Base-by-base conservation (phyloP, 2,113 vertebrate species). In the Corvus cornix region DNA sequence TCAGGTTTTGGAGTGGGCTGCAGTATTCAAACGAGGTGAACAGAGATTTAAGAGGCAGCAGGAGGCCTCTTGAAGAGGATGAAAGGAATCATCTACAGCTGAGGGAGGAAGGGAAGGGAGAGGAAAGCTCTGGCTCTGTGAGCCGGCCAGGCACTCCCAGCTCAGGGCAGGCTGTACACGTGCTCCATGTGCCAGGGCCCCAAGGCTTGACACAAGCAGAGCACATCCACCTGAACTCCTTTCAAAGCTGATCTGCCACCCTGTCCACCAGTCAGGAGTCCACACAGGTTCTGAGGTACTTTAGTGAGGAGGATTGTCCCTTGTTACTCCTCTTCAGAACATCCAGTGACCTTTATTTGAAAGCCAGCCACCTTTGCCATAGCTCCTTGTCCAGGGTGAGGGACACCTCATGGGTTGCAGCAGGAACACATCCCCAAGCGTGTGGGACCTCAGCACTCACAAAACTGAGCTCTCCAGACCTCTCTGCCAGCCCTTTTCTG, bases 201-300 rank as follows among this genome's bases (percentile, higher is more conserved):
- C 3, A 0, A 2, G 2, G 37, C 48, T 31, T 46, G 43, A 26
- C 0, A 3, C 48, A 44, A 53, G 27, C 1, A 2, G 56, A 63
- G 14, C 1, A 1, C 2, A 1, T 30, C 30, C 2, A 0, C 23
- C 37, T 56, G 44, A 3, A n/a, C 28, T 37, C 41, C 35, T 58
- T 63, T 11, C n/a, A 21, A 5, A 49, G 72, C 13, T 11, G 11
- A 24, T 26, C 44, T 86, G 15, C 26, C 16, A 16, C 23, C 37
- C n/a, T 2, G 1, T 12, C 22, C 3, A 1, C 28, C 52, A n/a
- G 18, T 22, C 62, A 39, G 51, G 52, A 70, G 31, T 9, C 44
- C 69, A 17, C 39, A 20, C 6, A 15, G 22, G 15, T 59, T 20
- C 53, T 20, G 7, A 31, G 52, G 58, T 31, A 7, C 31, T 17